These are phyloP conservation scores for Heteronetta atricapilla DNA, from an alignment of 2,113 vertebrate genomes.

Conservation along the genomic window DNA sequence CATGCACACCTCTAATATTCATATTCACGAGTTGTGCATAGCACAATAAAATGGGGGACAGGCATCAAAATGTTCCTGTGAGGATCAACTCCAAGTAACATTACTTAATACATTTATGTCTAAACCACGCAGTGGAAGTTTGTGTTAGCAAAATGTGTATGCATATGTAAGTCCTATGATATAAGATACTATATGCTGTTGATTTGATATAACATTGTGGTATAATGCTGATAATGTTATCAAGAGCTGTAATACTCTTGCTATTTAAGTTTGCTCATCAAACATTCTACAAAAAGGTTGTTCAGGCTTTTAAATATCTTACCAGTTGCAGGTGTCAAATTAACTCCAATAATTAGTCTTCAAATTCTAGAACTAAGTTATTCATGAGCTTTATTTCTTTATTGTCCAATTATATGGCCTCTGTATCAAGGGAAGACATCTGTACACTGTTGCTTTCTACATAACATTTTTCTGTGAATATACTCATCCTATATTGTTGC, in stretches of 20 bases:
- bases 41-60: not conserved
- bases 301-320: not conserved
- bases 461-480: not conserved
- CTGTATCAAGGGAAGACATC: not conserved
- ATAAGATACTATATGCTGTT: not conserved
- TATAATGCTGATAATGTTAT: not conserved
- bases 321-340: not conserved
- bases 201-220: not conserved
- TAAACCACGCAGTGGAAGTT: not conserved
- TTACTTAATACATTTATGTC: not conserved
- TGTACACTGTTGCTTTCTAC: not conserved
- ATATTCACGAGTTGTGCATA: not conserved
- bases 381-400: not conserved
- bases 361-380: not conserved
- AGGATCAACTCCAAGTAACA: not conserved
- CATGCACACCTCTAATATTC: not conserved
- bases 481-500: not conserved
- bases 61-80: not conserved
- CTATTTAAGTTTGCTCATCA: not conserved
- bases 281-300: not conserved
- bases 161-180: not conserved
- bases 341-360: not conserved
- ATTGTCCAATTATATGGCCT: not conserved
- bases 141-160: not conserved
- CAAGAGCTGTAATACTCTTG: not conserved